These are phyloP conservation scores for Antheraea assamensis DNA, from an alignment of 2,888 invertebrate genomes.

Conservation along the genomic window DNA sequence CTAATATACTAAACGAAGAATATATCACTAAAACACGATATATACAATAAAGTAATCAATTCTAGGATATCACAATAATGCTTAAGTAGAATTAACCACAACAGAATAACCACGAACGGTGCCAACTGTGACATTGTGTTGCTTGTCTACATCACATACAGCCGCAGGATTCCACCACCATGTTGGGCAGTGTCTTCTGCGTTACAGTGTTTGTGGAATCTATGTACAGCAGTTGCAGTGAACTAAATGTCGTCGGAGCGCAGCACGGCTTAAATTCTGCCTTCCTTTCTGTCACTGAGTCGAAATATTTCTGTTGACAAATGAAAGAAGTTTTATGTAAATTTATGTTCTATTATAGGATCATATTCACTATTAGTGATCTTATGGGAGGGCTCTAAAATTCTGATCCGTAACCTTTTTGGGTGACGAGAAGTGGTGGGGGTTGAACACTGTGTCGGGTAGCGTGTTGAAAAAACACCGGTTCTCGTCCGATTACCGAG, in stretches of 20 bases:
- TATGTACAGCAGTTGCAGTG: slow-evolving; percentile 90
- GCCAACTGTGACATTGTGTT: background rate
- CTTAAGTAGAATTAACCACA: slow-evolving; percentile 26
- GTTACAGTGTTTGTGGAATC: slow-evolving; percentile 90
- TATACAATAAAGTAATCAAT: slow-evolving; percentile 20
- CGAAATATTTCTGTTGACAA: slow-evolving; percentile 85
- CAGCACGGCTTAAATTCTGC: slow-evolving; percentile 92
- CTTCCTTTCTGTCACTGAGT: slow-evolving; percentile 78
- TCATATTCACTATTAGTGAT: too few species aligned
- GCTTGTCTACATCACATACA: slow-evolving; percentile 89
- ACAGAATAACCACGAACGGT: background rate
- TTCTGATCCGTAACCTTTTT: too few species aligned
- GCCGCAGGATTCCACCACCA: slow-evolving; percentile 96
- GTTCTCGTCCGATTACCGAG: too few species aligned
- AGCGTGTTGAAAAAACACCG: too few species aligned
- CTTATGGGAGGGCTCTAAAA: too few species aligned
- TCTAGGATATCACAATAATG: slow-evolving; percentile 31
- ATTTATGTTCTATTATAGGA: background rate
- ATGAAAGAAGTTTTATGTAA: slow-evolving; percentile 3
- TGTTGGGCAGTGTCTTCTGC: slow-evolving; percentile 91
- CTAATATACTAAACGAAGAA: slow-evolving; percentile 12
- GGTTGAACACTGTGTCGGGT: too few species aligned
- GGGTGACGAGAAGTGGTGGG: too few species aligned
- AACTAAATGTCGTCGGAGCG: slow-evolving; percentile 91
- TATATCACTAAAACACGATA: slow-evolving; percentile 25